These are phyloP conservation scores for Pecten maximus DNA, from an alignment of 2,888 invertebrate genomes.

Conservation along the genomic window DNA sequence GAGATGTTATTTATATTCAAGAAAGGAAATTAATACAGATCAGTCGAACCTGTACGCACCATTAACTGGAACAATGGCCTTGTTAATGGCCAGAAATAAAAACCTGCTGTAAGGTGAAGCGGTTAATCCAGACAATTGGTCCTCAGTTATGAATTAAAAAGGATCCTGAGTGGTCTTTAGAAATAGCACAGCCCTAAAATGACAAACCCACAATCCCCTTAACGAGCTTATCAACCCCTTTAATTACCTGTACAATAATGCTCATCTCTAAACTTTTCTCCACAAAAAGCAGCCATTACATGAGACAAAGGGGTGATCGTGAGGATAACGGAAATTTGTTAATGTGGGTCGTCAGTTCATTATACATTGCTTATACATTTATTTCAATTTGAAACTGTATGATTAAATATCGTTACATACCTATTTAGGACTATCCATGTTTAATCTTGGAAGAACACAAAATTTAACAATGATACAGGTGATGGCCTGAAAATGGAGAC, in stretches of 20 bases:
- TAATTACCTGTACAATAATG: neutral
- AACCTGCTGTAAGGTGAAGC: neutral
- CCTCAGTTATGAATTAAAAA: neutral
- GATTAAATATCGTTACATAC: too few species aligned
- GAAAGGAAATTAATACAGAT: constrained; percentile 24
- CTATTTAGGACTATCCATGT: too few species aligned
- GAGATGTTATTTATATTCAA: constrained; percentile 26
- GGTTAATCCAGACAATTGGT: neutral
- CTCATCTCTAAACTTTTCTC: neutral
- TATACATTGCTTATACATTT: too few species aligned
- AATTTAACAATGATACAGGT: too few species aligned
- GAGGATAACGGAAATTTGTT: too few species aligned
- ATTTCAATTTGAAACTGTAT: neutral
- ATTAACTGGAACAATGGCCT: neutral
- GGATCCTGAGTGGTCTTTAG: neutral
- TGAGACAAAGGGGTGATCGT: neutral
- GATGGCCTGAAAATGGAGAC: too few species aligned
- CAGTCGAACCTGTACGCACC: neutral
- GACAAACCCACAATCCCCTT: neutral
- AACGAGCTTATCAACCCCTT: neutral
- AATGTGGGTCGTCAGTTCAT: too few species aligned
- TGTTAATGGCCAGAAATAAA: neutral
- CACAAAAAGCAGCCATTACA: neutral
- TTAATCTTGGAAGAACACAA: too few species aligned
- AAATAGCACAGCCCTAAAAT: neutral